Percentiles rank a stretch among this genome's conserved stretches.
These are phyloP conservation scores for Paratrypauchen microcephalus DNA, from an alignment of 2,797 vertebrate species.

Conservation along the genomic window DNA sequence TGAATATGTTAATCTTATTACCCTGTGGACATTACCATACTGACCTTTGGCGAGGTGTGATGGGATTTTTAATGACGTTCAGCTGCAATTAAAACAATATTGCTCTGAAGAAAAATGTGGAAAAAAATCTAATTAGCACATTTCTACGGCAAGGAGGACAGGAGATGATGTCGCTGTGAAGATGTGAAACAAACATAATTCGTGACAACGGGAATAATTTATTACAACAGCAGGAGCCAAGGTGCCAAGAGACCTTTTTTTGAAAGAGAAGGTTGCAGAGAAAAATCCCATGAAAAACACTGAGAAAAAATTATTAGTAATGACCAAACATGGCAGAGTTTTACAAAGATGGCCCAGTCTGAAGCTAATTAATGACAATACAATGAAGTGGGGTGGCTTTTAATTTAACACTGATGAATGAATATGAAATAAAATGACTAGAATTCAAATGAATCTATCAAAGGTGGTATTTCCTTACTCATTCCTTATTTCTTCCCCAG, in stretches of 20 bases:
- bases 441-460: background rate
- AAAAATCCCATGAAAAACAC: background rate
- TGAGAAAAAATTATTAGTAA: too few species aligned
- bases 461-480: background rate
- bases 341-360: background rate
- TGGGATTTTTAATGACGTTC: conserved; percentile 10
- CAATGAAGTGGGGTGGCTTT: background rate
- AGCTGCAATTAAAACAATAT: conserved; percentile 19
- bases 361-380: conserved; percentile 4
- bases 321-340: background rate
- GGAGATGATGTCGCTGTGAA: conserved; percentile 6
- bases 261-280: background rate
- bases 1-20: background rate
- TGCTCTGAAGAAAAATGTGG: background rate
- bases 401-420: background rate
- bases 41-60: background rate
- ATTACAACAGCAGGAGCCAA: conserved; percentile 4
- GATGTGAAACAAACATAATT: conserved; percentile 8
- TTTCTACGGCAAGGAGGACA: conserved; percentile 44
- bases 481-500: background rate
- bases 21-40: background rate
- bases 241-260: conserved; percentile 2
- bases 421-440: background rate
- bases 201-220: background rate
- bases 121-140: conserved; percentile 28